These are phyloP conservation scores for Musca vetustissima DNA, from an alignment of 1,140 invertebrate species.

Conservation along the genomic window DNA sequence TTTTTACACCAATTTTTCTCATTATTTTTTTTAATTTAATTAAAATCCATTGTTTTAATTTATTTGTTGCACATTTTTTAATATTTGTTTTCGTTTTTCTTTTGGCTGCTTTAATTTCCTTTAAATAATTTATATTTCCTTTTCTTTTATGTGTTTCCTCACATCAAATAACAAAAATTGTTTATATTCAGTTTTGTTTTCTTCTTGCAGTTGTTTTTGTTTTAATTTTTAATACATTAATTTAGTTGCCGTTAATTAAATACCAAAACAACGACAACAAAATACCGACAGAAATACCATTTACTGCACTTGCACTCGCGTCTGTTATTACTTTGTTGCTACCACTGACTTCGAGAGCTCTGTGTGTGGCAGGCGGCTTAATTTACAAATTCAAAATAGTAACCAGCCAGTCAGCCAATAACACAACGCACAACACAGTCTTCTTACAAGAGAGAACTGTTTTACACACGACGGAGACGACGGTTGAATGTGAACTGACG, in stretches of 20 bases:
- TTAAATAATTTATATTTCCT: background rate
- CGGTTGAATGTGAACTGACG: constrained; percentile 32
- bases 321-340: background rate
- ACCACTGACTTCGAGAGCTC: too few relatives aligned
- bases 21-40: background rate
- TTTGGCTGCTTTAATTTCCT: background rate
- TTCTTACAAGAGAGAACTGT: background rate
- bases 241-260: background rate
- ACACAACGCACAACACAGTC: too few relatives aligned
- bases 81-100: background rate
- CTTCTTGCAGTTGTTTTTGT: background rate
- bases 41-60: background rate
- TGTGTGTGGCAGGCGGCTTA: too few relatives aligned
- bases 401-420: too few relatives aligned
- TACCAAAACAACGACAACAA: background rate
- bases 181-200: constrained; percentile 6
- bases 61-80: too few relatives aligned
- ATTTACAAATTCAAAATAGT: too few relatives aligned
- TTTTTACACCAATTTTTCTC: background rate
- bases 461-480: constrained; percentile 24
- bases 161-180: background rate
- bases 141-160: background rate
- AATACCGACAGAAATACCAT: background rate
- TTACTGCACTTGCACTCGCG: constrained; percentile 4
- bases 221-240: background rate